These are phyloP conservation scores for Pterocles orientalis DNA, from an alignment of 2,113 vertebrate species.

Conservation along the genomic window DNA sequence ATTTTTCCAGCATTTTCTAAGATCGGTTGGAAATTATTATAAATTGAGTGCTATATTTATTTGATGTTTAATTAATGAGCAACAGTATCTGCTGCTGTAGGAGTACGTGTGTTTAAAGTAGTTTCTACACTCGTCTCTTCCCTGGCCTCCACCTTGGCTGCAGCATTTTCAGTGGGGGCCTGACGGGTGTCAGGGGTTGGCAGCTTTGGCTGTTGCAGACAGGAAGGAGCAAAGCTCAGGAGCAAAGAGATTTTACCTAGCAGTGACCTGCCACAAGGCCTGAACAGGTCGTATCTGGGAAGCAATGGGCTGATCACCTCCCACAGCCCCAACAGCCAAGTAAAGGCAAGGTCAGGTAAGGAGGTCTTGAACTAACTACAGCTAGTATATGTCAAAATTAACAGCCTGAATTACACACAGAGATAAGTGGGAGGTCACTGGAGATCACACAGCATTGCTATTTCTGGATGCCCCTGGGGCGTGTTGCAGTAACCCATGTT, in stretches of 20 bases:
- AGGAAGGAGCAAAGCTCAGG: neutral
- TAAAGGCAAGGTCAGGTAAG: neutral
- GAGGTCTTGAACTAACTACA: neutral
- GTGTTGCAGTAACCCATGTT: neutral
- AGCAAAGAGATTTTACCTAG: neutral
- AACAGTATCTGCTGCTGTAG: neutral
- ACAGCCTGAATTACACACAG: neutral
- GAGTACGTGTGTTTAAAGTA: neutral
- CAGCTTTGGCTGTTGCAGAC: neutral
- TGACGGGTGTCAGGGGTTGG: neutral
- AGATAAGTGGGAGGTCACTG: constrained; percentile 1
- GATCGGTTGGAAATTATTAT: neutral
- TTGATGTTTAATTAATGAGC: neutral
- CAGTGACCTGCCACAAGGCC: neutral
- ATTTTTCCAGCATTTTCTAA: neutral
- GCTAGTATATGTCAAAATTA: constrained; percentile 19
- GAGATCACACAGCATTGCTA: neutral
- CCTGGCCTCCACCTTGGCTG: neutral
- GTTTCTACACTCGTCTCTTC: neutral
- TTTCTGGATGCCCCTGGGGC: constrained; percentile 15
- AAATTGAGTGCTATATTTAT: neutral
- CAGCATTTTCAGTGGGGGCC: neutral
- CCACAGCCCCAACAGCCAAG: neutral
- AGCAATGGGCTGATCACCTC: neutral
- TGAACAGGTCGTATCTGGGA: neutral